phyloP scores from a whole-genome alignment of 1,140 invertebrate species.

The Drosophila sucinea region DNA sequence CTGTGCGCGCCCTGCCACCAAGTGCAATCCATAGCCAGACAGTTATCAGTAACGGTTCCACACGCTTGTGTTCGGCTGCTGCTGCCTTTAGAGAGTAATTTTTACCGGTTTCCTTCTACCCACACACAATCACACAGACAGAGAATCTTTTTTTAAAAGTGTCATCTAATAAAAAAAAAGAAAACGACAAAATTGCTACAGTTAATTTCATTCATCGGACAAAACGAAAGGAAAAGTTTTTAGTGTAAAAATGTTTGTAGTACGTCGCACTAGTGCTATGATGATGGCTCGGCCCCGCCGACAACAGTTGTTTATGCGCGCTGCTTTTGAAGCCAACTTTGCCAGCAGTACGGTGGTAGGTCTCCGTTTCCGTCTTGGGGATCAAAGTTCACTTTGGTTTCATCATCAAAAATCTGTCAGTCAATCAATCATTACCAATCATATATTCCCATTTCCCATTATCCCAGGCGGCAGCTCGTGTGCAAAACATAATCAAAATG shows the following conservation, averaged over 20 bases:
- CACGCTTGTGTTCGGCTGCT: not conserved
- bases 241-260: constrained; percentile 55
- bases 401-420: constrained; percentile 10
- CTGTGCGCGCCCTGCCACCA: not conserved
- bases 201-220: constrained; percentile 43
- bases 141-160: constrained; percentile 2
- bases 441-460: constrained; percentile 14
- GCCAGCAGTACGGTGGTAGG: constrained; percentile 56
- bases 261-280: constrained; percentile 50
- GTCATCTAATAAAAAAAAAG: constrained; percentile 4
- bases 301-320: constrained; percentile 28
- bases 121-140: no score
- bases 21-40: constrained; percentile 4
- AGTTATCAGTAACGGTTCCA: constrained; percentile 12
- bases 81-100: constrained; percentile 5
- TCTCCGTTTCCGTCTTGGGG: constrained; percentile 19
- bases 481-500: constrained; percentile 27
- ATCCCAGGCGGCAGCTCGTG: constrained; percentile 20
- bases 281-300: constrained; percentile 31
- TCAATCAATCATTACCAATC: constrained; percentile 3
- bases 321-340: constrained; percentile 57
- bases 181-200: constrained; percentile 10
- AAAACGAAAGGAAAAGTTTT: constrained; percentile 21
- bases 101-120: not conserved
- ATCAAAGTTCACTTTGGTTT: constrained; percentile 68